Base-by-base conservation (phyloP, 2,888 invertebrate species). In the Andrena minutula region DNA sequence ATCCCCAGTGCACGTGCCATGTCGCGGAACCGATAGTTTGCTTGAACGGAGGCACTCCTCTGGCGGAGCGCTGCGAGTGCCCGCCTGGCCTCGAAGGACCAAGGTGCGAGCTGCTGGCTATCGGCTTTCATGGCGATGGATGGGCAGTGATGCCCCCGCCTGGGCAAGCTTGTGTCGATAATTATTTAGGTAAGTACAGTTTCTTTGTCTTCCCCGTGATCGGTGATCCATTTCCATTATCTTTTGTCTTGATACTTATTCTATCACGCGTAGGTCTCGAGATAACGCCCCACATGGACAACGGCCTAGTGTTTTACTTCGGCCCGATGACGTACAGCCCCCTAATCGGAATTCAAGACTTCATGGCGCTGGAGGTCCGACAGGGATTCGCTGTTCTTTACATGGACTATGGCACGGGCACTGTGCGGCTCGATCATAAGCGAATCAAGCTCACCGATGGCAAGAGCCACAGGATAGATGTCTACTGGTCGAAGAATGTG, bases 141-240 rank as follows among this genome's bases (percentile, higher is more conserved):
- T 99, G 97, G 96, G 99, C 99, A 0, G 96, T 99, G 95, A 99
- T 98, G 95, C 96, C 97, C 0, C 90, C 93, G 0, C 96, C 98
- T 0, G 96, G 98, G 47, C 96, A 97, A 47, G 96, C 98, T 5
- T 99, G 99, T 93, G 97, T 97, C 85, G 97, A 97, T 75, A 97
- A 98, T 0, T 96, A 96, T 79, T 91, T 94, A 64, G 91, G 93
- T 93, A 65, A 16, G 73, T 56, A 10, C 56, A 23, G 4, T 56
- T 23, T 26, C 26, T 56, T 56, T 20, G 2, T 20, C 16, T 7
- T 10, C 41, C 41, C 12, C 0, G 26, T 7, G n/a, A 20, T 7
- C 2, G 7, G 2, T 16, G 1, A 41, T 41, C 41, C 41, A n/a
- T 10, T 51, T 7, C 10, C 26, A 8, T 32, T 26, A 12, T 0